phyloP scores from a whole-genome alignment of 2,888 invertebrate genomes.

The Lasioglossum morio region DNA sequence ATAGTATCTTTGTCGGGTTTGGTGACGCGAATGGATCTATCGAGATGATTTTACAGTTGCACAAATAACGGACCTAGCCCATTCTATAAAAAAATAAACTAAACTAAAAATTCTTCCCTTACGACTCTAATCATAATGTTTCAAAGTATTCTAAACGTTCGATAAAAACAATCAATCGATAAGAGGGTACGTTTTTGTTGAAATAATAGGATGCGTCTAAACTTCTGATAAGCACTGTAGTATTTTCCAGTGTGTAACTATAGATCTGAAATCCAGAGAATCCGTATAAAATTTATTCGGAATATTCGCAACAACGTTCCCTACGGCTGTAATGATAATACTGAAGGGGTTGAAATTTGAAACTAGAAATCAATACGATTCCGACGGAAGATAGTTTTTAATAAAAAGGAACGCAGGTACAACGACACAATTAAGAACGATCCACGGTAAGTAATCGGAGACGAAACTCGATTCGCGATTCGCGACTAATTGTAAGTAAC shows the following conservation, averaged over 20 bases:
- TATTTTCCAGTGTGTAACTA: background rate
- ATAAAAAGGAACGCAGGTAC: background rate
- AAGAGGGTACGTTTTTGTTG: no score
- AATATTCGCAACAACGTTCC: background rate
- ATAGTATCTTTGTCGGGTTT: background rate
- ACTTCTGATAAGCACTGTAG: no score
- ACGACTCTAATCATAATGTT: no score
- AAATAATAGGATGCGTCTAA: no score
- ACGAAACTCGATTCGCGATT: conserved; percentile 43
- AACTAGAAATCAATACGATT: background rate
- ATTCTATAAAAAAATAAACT: background rate
- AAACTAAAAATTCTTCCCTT: no score
- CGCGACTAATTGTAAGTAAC: conserved; percentile 57
- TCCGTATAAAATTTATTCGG: background rate
- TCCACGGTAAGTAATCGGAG: conserved; percentile 35
- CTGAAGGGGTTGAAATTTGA: background rate
- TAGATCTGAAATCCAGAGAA: background rate
- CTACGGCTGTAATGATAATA: background rate
- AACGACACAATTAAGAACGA: conserved; percentile 35
- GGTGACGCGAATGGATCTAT: background rate
- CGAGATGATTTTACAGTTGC: background rate
- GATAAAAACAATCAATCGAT: no score
- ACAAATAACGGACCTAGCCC: background rate
- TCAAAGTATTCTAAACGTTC: no score
- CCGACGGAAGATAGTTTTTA: background rate